phyloP scores from a whole-genome alignment of 2,113 vertebrate species.

The Rhipidura dahli region DNA sequence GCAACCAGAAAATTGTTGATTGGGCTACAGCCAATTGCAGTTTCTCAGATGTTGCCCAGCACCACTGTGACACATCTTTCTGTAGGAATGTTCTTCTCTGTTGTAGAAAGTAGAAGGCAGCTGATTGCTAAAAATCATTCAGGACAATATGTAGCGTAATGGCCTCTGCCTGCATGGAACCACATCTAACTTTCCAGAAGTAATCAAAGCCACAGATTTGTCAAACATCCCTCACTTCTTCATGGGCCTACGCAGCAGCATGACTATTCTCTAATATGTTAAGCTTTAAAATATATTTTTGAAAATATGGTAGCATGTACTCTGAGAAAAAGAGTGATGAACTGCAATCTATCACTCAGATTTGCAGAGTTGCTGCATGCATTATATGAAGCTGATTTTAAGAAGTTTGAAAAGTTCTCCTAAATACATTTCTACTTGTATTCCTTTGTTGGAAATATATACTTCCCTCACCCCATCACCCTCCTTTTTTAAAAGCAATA shows the following conservation, averaged over 20 bases:
- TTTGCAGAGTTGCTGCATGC: not conserved
- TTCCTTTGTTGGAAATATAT: not conserved
- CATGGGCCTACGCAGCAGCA: not conserved
- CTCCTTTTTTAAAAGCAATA: not conserved
- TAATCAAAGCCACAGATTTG: not conserved
- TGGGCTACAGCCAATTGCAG: not conserved
- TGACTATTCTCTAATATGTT: not conserved
- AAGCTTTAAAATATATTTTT: not conserved
- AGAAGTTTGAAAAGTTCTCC: not conserved
- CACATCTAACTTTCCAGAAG: not conserved
- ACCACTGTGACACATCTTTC: not conserved
- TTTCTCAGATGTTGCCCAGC: not conserved
- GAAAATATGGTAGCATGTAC: not conserved
- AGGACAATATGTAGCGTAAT: too few species aligned
- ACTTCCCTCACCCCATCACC: rapidly evolving
- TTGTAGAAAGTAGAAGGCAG: not conserved
- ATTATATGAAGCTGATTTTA: not conserved
- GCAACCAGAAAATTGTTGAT: not conserved
- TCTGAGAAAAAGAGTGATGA: not conserved
- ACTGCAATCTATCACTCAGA: not conserved
- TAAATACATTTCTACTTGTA: not conserved
- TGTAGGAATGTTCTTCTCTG: not conserved
- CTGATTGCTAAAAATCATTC: not conserved
- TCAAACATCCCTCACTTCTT: not conserved
- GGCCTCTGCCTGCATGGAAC: not conserved